Conservation (phyloP, 1,140 invertebrate species). For the Platorchestia sp. region DNA sequence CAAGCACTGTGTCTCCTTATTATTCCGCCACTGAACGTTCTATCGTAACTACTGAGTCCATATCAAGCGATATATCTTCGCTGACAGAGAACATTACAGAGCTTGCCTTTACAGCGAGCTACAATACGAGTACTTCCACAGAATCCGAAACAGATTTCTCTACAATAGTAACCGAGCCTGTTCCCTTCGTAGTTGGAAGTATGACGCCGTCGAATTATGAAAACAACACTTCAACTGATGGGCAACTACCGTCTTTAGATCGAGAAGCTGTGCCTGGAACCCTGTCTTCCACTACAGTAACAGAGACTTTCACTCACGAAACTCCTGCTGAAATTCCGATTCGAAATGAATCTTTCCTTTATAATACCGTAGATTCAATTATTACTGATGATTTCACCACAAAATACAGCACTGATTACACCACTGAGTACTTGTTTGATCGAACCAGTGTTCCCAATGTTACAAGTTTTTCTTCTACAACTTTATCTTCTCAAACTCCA, state of each 20-base stretch:
- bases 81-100: neutral
- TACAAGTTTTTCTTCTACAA: neutral
- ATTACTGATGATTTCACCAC: neutral
- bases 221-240: neutral
- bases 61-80: neutral
- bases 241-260: neutral
- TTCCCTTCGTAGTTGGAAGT: neutral
- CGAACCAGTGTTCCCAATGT: neutral
- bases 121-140: neutral
- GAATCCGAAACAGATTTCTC: neutral
- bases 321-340: neutral
- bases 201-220: neutral
- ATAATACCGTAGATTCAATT: neutral
- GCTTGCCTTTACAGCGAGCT: neutral
- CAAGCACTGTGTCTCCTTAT: neutral
- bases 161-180: neutral
- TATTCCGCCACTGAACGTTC: neutral
- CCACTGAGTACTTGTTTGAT: neutral
- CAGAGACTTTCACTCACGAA: neutral
- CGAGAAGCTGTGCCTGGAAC: neutral
- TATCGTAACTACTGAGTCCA: neutral
- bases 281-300: neutral
- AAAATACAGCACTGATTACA: neutral
- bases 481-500: neutral
- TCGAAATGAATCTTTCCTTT: neutral